These are phyloP conservation scores for Mesoligia furuncula DNA, from an alignment of 2,888 invertebrate species.

Conservation along the genomic window DNA sequence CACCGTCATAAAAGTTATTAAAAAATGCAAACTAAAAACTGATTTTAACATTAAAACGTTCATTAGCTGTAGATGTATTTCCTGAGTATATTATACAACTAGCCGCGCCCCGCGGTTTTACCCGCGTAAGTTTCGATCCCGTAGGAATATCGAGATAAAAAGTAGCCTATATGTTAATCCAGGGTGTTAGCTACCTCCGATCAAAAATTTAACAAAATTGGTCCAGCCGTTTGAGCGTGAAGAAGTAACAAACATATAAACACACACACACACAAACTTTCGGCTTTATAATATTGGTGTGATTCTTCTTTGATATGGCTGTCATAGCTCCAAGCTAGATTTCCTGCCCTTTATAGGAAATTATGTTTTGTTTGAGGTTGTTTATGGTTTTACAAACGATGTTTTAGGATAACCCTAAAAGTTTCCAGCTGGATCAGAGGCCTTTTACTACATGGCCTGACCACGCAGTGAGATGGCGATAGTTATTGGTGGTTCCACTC, in stretches of 20 bases:
- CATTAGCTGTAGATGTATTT: conserved; percentile 60
- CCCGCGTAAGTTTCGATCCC: too few species aligned
- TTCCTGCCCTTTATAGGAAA: conserved; percentile 5
- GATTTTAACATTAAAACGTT: conserved; percentile 52
- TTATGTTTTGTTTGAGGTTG: conserved; percentile 25
- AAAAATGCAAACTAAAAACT: conserved; percentile 24
- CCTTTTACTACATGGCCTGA: conserved; percentile 10
- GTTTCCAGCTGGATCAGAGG: conserved; percentile 31
- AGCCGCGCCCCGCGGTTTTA: too few species aligned
- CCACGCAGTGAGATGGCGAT: neutral
- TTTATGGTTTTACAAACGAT: conserved; percentile 24
- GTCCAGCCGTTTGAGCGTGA: too few species aligned
- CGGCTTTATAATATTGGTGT: too few species aligned
- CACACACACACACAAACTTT: too few species aligned
- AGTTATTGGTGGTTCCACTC: neutral
- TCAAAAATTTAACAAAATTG: too few species aligned
- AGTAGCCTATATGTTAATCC: too few species aligned
- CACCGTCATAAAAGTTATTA: conserved; percentile 16
- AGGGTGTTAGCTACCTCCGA: too few species aligned
- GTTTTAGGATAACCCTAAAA: conserved; percentile 39
- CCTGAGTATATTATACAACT: conserved; percentile 41
- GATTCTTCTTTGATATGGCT: neutral
- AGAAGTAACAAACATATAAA: too few species aligned
- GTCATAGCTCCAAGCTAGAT: conserved; percentile 6
- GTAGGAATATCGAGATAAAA: too few species aligned